phyloP scores from a whole-genome alignment of 1,140 invertebrate genomes.

The Euwallacea similis region DNA sequence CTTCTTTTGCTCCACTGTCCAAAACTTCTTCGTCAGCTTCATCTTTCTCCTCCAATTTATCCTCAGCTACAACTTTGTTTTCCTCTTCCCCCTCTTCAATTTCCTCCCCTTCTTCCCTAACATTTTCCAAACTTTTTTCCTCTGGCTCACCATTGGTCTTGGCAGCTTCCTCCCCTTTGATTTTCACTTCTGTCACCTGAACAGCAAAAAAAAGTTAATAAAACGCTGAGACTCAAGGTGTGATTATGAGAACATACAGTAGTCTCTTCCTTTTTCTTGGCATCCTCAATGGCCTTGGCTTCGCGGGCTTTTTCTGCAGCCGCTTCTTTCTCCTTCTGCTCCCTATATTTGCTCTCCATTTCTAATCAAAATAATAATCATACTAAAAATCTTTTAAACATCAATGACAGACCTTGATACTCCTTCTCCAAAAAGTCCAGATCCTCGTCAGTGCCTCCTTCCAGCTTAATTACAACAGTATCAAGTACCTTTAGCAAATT shows the following conservation, averaged over 20 bases:
- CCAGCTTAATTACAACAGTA: conserved; percentile 94
- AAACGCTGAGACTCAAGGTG: too few relatives aligned
- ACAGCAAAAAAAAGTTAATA: not conserved
- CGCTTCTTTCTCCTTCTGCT: conserved; percentile 52
- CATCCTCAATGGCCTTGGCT: conserved; percentile 32
- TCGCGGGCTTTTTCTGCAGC: conserved; percentile 50
- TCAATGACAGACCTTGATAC: conserved; percentile 47
- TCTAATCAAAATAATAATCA: conserved; percentile 39
- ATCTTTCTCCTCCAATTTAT: conserved; percentile 51
- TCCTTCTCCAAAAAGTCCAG: conserved; percentile 75
- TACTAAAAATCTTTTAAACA: not conserved
- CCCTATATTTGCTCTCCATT: conserved; percentile 55
- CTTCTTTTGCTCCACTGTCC: conserved; percentile 13
- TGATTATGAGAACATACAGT: conserved; percentile 13
- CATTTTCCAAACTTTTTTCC: conserved; percentile 43
- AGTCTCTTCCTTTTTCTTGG: conserved; percentile 45
- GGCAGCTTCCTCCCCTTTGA: conserved; percentile 40
- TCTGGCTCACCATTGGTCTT: conserved; percentile 20
- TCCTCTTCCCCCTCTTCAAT: conserved; percentile 45
- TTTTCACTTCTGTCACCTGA: conserved; percentile 1
- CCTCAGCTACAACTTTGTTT: conserved; percentile 41
- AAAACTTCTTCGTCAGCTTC: conserved; percentile 43
- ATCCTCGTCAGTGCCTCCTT: conserved; percentile 96
- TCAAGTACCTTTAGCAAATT: conserved; percentile 87
- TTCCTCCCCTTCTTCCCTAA: conserved; percentile 37